These are phyloP conservation scores for Synergus itoensis DNA, from an alignment of 2,888 invertebrate genomes.

Conservation along the genomic window DNA sequence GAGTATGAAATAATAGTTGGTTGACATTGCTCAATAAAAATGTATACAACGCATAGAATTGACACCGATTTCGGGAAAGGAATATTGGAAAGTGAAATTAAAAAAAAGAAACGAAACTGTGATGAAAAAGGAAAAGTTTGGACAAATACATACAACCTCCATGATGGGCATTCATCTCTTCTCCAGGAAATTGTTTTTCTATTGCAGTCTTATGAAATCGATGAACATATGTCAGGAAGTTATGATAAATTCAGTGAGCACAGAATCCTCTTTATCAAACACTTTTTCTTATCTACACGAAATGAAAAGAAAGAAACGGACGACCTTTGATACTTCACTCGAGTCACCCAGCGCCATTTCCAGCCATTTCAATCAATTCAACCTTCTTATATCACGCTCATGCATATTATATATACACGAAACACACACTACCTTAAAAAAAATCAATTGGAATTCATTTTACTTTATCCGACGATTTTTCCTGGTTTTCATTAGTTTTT, in stretches of 20 bases:
- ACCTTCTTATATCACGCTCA: background rate
- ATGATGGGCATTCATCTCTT: conserved; percentile 70
- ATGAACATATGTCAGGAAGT: background rate
- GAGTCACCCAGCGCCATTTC: conserved; percentile 75
- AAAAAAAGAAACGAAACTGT: background rate
- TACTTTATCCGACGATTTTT: background rate
- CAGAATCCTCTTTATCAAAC: conserved; percentile 21
- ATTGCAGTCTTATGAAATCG: conserved; percentile 14
- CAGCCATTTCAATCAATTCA: too few relatives aligned
- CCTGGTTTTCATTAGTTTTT: background rate
- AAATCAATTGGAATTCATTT: conserved; percentile 1
- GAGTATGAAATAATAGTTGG: background rate
- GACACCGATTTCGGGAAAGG: background rate
- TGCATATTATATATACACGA: background rate
- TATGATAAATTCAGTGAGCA: conserved; percentile 17
- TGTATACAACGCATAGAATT: background rate
- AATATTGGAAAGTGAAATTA: background rate
- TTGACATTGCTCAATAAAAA: background rate
- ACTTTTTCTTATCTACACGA: conserved; percentile 39
- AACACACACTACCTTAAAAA: background rate
- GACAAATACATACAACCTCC: conserved; percentile 62
- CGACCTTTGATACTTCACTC: conserved; percentile 73
- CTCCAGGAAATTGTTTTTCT: conserved; percentile 42
- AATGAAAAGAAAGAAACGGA: conserved; percentile 38
- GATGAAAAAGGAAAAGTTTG: conserved; percentile 10